A percentile compares a stretch with the other conserved stretches of the same genome.
phyloP scores from a whole-genome alignment of 2,113 vertebrate species.

The Siniperca knerii region DNA sequence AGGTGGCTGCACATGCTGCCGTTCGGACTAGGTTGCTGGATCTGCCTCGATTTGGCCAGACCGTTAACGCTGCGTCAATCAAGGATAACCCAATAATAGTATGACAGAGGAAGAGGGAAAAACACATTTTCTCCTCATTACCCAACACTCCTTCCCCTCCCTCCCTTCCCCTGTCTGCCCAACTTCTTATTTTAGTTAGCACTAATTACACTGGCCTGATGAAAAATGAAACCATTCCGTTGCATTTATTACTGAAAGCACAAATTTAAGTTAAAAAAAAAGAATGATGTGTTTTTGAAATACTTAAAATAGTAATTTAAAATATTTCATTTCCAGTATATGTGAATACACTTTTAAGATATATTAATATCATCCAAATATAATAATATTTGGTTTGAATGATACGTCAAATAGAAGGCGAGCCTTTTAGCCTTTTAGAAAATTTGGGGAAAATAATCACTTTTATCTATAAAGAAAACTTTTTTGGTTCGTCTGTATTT shows the following conservation, averaged over 20 bases:
- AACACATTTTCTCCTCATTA: slow-evolving; percentile 73
- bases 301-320: background rate
- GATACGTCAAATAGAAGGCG: background rate
- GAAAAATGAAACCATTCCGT: slow-evolving; percentile 44
- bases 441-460: slow-evolving; percentile 26
- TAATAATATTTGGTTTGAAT: slow-evolving; percentile 32
- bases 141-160: slow-evolving; percentile 30
- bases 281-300: background rate
- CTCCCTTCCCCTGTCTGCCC: slow-evolving; percentile 33
- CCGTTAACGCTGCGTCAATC: slow-evolving; percentile 85
- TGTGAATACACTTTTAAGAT: background rate
- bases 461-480: slow-evolving; percentile 57
- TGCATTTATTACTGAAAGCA: slow-evolving; percentile 32
- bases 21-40: slow-evolving; percentile 89
- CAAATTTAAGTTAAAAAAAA: background rate
- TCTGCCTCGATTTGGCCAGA: slow-evolving; percentile 82
- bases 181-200: slow-evolving; percentile 72
- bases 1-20: slow-evolving; percentile 95
- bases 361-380: slow-evolving; percentile 1
- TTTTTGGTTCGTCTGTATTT: slow-evolving; percentile 48
- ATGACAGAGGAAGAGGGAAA: slow-evolving; percentile 72
- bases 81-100: slow-evolving; percentile 82
- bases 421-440: slow-evolving; percentile 5
- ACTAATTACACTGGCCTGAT: slow-evolving; percentile 74
- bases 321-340: background rate